These are phyloP conservation scores for Heliconius ismenius DNA, from an alignment of 2,888 invertebrate genomes.

Conservation along the genomic window DNA sequence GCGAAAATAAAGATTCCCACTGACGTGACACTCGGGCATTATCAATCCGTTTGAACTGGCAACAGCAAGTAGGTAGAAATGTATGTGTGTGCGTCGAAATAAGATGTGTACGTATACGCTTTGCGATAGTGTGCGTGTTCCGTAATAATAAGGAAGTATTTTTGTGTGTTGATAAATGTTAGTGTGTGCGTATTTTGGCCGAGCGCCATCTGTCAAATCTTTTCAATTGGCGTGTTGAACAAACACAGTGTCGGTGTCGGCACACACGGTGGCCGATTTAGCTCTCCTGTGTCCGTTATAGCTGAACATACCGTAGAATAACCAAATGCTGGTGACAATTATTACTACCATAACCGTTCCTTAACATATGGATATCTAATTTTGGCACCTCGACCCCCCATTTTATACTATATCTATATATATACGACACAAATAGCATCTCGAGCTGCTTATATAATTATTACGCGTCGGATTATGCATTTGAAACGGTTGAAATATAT, in stretches of 20 bases:
- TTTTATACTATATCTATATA: constrained; percentile 33
- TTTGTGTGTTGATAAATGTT: constrained; percentile 23
- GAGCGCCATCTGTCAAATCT: constrained; percentile 48
- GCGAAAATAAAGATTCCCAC: constrained; percentile 69
- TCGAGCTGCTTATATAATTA: constrained; percentile 57
- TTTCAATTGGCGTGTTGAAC: constrained; percentile 46
- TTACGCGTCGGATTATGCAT: constrained; percentile 47
- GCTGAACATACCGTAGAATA: constrained; percentile 40
- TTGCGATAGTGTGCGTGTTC: not conserved
- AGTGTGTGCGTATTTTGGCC: constrained; percentile 47
- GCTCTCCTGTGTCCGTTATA: constrained; percentile 13
- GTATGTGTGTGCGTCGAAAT: constrained; percentile 44
- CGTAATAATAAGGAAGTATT: constrained; percentile 6
- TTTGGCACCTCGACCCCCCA: constrained; percentile 59
- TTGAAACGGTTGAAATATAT: not conserved
- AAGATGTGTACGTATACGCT: not conserved
- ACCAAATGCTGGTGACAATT: constrained; percentile 56
- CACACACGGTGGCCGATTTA: constrained; percentile 14
- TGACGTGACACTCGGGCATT: constrained; percentile 75
- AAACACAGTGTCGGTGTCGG: constrained; percentile 43
- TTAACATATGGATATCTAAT: constrained; percentile 61
- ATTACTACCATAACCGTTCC: constrained; percentile 68
- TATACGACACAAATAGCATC: constrained; percentile 57
- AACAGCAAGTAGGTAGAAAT: constrained; percentile 50
- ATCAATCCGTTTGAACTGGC: constrained; percentile 78